These are phyloP conservation scores for Platypus cylindrus DNA, from an alignment of 2,888 invertebrate genomes.

Conservation along the genomic window DNA sequence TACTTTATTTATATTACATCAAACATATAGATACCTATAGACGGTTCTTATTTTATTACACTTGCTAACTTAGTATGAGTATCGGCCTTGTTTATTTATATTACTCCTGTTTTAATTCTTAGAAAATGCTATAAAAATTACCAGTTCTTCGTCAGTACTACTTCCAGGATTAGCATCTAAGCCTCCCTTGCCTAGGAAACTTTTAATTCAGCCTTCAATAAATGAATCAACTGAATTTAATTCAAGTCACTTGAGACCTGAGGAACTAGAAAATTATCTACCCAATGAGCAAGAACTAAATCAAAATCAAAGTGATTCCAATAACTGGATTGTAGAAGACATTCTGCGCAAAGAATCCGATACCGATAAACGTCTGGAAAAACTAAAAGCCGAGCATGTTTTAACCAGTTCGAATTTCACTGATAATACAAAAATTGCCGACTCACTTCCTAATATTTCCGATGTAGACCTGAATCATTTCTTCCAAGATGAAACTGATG, in stretches of 20 bases:
- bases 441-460: slow-evolving; percentile 21
- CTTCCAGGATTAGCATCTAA: slow-evolving; percentile 29
- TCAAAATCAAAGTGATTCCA: neutral
- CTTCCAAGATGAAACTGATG: slow-evolving; percentile 21
- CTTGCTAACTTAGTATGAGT: no score
- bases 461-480: slow-evolving; percentile 23
- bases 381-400: slow-evolving; percentile 13
- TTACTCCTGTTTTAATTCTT: no score
- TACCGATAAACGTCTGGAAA: slow-evolving; percentile 20
- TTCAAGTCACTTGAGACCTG: slow-evolving; percentile 2
- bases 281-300: neutral
- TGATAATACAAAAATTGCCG: slow-evolving; percentile 20
- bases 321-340: slow-evolving; percentile 7
- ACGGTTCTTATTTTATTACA: no score
- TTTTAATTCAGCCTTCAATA: slow-evolving; percentile 10
- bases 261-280: slow-evolving; percentile 1
- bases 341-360: slow-evolving; percentile 17
- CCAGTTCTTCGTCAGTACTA: no score
- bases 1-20: no score
- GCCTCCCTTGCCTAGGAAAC: slow-evolving; percentile 31
- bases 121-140: no score
- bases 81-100: no score
- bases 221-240: neutral
- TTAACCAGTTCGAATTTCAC: slow-evolving; percentile 16
- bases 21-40: no score